Base-by-base conservation (phyloP, 2,888 invertebrate genomes). In the Unio delphinus region DNA sequence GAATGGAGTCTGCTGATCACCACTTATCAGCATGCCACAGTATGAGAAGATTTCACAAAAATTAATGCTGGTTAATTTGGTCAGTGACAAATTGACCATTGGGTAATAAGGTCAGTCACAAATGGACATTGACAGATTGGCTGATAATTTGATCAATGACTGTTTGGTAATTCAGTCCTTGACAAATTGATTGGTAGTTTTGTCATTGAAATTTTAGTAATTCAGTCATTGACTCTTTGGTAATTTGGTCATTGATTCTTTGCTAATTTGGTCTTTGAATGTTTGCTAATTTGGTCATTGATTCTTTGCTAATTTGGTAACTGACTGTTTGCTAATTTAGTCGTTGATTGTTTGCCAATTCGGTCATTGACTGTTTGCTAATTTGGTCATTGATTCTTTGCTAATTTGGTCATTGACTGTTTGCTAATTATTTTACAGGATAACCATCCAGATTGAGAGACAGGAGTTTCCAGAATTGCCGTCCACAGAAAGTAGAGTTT, bases 381-480 rank as follows among this genome's bases (percentile, higher is more conserved):
- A 6, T 45, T 20, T 23, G 45, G n/a, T 62, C 18, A 15, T n/a
- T 4, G 62, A 23, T 8, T 5, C 6, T 45, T 23, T 70, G 23
- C 54, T 55, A 56, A 28, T 18, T 23, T 61, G 18, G 15, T 6
- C 34, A 66, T 54, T 30, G 20, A 58, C 20, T 70, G 64, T 58
- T 63, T 55, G 6, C 34, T 65, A 59, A 58, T 61, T 26, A 8
- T 76, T 70, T 72, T 72, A 26, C 80, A 93, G 97, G 59, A 95
- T 98, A 67, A 97, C 97, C 1, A 95, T 97, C 69, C 96, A 97
- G 2, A 93, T 97, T 4, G 94, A 95, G 86, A 92, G 97, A 65
- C 96, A 96, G 88, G 95, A 96, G 0, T 92, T 96, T 80, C 79
- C 81, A 5, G 64, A 65, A 45, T 15, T 45, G 45, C 45, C 8